These are phyloP conservation scores for Drosophila imparisetae DNA, from an alignment of 2,888 invertebrate species.

Conservation along the genomic window DNA sequence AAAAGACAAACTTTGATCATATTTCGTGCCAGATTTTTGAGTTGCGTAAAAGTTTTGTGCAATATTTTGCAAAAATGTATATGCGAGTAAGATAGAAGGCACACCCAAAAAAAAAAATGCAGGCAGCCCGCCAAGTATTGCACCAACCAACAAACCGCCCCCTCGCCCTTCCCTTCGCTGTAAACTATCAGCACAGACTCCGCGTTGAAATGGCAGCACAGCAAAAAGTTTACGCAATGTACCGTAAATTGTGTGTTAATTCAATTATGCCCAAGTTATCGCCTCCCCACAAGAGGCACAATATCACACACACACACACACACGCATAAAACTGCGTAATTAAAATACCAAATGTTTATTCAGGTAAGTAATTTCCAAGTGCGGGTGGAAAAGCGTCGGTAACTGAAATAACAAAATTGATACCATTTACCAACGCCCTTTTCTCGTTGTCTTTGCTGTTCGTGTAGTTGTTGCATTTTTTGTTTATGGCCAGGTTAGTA, in stretches of 20 bases:
- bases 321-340: constrained; percentile 63
- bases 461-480: constrained; percentile 31
- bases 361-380: constrained; percentile 82
- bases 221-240: constrained; percentile 79
- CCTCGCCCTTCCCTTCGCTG: not conserved
- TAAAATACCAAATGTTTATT: constrained; percentile 83
- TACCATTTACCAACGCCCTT: constrained; percentile 52
- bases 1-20: constrained; percentile 33
- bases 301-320: constrained; percentile 14
- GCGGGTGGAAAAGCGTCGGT: constrained; percentile 51
- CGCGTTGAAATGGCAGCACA: constrained; percentile 30
- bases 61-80: constrained; percentile 39
- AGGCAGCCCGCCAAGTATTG: constrained; percentile 41
- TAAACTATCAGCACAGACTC: constrained; percentile 23
- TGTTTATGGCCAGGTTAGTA: constrained; percentile 61
- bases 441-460: constrained; percentile 9
- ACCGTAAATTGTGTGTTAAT: constrained; percentile 82
- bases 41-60: constrained; percentile 45
- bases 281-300: constrained; percentile 44
- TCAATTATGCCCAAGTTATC: constrained; percentile 76
- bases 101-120: constrained; percentile 6
- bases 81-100: not conserved
- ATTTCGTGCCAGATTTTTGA: constrained; percentile 53
- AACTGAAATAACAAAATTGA: constrained; percentile 72
- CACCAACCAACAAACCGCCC: not conserved